Base-by-base conservation (phyloP, 2,888 invertebrate species). In the Epiblema foenella region DNA sequence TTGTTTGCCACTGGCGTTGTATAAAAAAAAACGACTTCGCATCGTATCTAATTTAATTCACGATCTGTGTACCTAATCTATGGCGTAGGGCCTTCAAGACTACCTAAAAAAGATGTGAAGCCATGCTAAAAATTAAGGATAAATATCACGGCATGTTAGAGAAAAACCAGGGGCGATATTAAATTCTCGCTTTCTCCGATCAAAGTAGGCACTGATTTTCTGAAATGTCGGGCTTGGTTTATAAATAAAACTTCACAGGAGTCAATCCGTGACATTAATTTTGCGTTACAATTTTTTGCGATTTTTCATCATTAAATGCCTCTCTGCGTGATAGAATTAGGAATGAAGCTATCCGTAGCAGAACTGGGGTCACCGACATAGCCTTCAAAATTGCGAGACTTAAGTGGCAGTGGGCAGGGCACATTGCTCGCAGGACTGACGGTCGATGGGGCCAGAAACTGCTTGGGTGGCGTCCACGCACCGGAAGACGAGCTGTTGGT, bases 171-270 rank as follows among this genome's bases (percentile, higher is more conserved):
- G 33, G 20, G 56, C 8, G 18, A 62, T 62, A 68, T 68, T 56
- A 46, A 62, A 68, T 68, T 60, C 37, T 49, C 54, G 54, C 42
- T 17, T 9, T 37, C 52, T 18, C 15, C 37, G 68, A 68, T 68
- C 68, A 68, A 62, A 68, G 62, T 24, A n/a, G 42, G 24, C 60
- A 24, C 46, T 46, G 42, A 65, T 46, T 46, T 18, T 29, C 18
- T 65, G 12, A 65, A 65, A 39, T 15, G 39, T 42, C 10, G 17
- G 33, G 15, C 10, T 20, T 29, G 24, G n/a, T 46, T 42, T 46
- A 59, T 59, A 59, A 46, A 60, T 60, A 60, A n/a, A 24, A 60
- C 24, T 46, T 10, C 10, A 5, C 8, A 46, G 8, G 46, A n/a
- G n/a, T 46, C 46, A 15, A 46, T 46, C n/a, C 12, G 15, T 12